These are phyloP conservation scores for Centropristis striata DNA, from an alignment of 2,113 vertebrate species.

Conservation along the genomic window DNA sequence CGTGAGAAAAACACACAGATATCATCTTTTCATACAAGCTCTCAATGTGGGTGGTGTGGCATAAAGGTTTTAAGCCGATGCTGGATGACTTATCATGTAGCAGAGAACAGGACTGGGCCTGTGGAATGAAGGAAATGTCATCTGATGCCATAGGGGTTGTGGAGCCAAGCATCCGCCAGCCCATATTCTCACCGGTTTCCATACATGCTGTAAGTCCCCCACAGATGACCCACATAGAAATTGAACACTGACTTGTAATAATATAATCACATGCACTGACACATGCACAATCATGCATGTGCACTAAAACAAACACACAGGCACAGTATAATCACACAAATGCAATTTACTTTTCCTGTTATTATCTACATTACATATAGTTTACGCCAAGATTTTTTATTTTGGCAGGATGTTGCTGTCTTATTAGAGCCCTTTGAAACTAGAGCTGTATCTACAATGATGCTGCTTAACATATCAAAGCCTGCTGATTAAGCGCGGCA, in stretches of 20 bases:
- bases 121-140: conserved; percentile 73
- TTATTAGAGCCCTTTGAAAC: conserved; percentile 51
- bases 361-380: background rate
- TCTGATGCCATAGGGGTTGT: conserved; percentile 74
- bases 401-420: conserved; percentile 28
- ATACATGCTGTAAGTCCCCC: conserved; percentile 20
- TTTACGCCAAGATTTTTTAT: conserved; percentile 10
- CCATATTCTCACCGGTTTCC: conserved; percentile 65
- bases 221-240: conserved; percentile 56
- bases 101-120: conserved; percentile 75
- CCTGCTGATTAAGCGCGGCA: conserved; percentile 66
- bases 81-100: conserved; percentile 69
- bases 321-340: conserved; percentile 10
- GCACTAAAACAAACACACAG: background rate
- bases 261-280: conserved; percentile 12
- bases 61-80: conserved; percentile 57
- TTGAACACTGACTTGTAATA: conserved; percentile 34
- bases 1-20: conserved; percentile 61
- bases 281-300: conserved; percentile 21
- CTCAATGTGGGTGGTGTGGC: conserved; percentile 72
- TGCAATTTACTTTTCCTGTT: background rate
- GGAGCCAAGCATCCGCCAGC: conserved; percentile 68
- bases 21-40: conserved; percentile 62
- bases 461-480: conserved; percentile 86
- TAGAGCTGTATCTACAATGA: conserved; percentile 45